A percentile compares a stretch with the other conserved stretches of the same genome.
These are phyloP conservation scores for Ormyrus thymus DNA, from an alignment of 2,888 invertebrate species.

Conservation along the genomic window DNA sequence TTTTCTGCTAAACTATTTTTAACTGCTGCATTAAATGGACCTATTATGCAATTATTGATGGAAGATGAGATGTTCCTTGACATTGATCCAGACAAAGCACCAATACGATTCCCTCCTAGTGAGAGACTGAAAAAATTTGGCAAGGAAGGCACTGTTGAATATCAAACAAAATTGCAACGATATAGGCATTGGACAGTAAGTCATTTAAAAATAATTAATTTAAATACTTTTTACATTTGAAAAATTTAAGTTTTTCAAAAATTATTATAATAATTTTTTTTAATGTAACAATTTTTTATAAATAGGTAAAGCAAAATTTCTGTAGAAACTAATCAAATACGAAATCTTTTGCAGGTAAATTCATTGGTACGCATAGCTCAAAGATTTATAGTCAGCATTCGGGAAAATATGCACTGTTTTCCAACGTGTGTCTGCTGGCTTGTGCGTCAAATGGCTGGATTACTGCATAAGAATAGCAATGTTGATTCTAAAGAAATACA, in stretches of 20 bases:
- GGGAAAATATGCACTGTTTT: constrained; percentile 91
- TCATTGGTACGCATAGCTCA: constrained; percentile 87
- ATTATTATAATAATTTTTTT: too few relatives aligned
- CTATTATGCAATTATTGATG: constrained; percentile 92
- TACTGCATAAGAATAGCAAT: constrained; percentile 79
- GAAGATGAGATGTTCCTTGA: constrained; percentile 95
- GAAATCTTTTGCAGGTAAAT: constrained; percentile 68
- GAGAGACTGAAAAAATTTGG: constrained; percentile 84
- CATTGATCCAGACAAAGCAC: constrained; percentile 91
- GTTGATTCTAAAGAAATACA: constrained; percentile 78
- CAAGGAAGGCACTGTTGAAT: constrained; percentile 83
- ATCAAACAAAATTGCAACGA: constrained; percentile 83
- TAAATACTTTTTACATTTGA: too few relatives aligned
- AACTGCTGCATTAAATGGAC: constrained; percentile 92
- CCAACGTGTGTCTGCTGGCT: constrained; percentile 94
- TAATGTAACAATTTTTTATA: background rate
- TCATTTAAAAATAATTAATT: background rate
- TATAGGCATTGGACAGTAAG: constrained; percentile 86
- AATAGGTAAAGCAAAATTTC: background rate
- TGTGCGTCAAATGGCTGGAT: constrained; percentile 87
- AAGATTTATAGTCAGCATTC: constrained; percentile 88
- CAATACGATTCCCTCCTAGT: constrained; percentile 79
- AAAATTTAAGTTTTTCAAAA: background rate
- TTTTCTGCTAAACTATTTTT: constrained; percentile 95
- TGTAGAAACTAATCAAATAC: background rate